phyloP scores from a whole-genome alignment of 2,888 invertebrate genomes.

The Acrocera orbiculus region DNA sequence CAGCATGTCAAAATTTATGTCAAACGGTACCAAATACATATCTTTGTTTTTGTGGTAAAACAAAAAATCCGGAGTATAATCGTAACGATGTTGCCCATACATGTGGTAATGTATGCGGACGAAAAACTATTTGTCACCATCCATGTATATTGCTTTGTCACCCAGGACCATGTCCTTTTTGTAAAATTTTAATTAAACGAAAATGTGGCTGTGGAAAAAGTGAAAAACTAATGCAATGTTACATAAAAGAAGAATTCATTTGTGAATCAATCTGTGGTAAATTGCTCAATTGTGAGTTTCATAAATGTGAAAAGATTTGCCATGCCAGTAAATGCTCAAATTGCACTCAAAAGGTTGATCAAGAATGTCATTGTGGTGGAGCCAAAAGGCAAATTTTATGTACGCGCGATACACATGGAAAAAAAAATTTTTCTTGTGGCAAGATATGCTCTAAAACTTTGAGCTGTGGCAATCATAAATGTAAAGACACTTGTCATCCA shows the following conservation, averaged over 20 bases:
- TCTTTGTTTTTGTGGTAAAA: conserved; percentile 78
- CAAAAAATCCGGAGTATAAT: conserved; percentile 54
- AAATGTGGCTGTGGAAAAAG: conserved; percentile 66
- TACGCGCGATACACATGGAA: conserved; percentile 34
- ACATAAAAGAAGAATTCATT: conserved; percentile 47
- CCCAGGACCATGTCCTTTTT: conserved; percentile 88
- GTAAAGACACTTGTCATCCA: conserved; percentile 48
- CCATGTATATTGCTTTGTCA: conserved; percentile 73
- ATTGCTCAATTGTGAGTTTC: conserved; percentile 55
- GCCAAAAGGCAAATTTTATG: conserved; percentile 43
- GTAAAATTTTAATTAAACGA: conserved; percentile 53
- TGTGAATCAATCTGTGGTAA: conserved; percentile 62
- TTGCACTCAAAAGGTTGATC: conserved; percentile 48
- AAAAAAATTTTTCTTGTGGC: conserved; percentile 40
- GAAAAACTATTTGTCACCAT: conserved; percentile 39
- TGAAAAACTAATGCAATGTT: conserved; percentile 50
- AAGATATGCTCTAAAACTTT: conserved; percentile 41
- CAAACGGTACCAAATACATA: conserved; percentile 60
- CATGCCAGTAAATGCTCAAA: conserved; percentile 61
- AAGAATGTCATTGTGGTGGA: conserved; percentile 57
- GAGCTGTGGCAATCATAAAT: conserved; percentile 52
- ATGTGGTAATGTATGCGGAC: conserved; percentile 73
- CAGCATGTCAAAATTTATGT: conserved; percentile 79
- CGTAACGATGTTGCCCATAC: conserved; percentile 72
- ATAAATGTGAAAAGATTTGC: conserved; percentile 54